Percentiles rank a stretch among this genome's conserved stretches.
These are phyloP conservation scores for Saguinus midas DNA, from an alignment of 2,113 vertebrate genomes.

Conservation along the genomic window DNA sequence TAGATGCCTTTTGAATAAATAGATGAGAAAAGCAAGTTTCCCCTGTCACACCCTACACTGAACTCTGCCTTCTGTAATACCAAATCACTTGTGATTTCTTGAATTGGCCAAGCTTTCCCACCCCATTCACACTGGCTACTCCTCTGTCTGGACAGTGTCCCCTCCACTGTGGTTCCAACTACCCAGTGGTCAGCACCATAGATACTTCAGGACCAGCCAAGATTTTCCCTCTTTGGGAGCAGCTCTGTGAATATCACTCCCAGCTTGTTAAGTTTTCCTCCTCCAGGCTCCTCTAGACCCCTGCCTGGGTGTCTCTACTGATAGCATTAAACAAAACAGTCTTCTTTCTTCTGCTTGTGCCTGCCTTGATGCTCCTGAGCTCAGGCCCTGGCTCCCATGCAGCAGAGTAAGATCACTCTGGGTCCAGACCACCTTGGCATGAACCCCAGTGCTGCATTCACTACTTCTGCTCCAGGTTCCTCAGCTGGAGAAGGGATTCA, in stretches of 20 bases:
- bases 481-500: background rate
- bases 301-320: background rate
- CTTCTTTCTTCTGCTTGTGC: too few species aligned
- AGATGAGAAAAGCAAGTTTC: background rate
- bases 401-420: background rate
- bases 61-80: background rate
- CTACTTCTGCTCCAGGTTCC: background rate
- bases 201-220: background rate
- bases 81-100: background rate
- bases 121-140: background rate
- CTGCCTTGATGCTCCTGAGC: background rate
- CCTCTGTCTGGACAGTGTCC: too few species aligned
- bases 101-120: accelerated
- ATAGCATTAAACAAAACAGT: accelerated
- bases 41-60: background rate
- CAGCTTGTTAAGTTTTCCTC: background rate
- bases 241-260: accelerated
- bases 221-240: background rate
- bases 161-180: accelerated
- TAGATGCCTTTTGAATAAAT: background rate
- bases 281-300: background rate
- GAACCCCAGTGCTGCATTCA: accelerated
- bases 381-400: background rate
- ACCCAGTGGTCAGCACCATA: background rate
- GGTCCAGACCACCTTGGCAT: background rate